Percentiles rank a stretch among this genome's conserved stretches.
Evolutionary conservation across 1,140 invertebrate species (phyloP).

Genomic region (Agraylea sexmaculata): DNA sequence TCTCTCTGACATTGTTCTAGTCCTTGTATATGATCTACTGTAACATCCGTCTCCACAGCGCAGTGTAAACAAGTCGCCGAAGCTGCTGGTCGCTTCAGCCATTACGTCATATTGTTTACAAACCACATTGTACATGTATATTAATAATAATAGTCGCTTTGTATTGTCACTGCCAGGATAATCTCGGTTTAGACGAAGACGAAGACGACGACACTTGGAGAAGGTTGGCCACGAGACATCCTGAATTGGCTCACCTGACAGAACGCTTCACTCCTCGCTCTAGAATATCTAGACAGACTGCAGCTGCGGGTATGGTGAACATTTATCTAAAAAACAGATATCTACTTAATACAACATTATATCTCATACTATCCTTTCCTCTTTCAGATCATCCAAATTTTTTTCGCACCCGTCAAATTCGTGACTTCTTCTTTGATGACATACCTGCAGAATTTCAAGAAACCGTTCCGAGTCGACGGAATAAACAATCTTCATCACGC

Average conservation of each 20-base stretch:
- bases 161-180: too few relatives aligned
- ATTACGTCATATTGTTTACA: too few relatives aligned
- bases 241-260: conserved; percentile 38
- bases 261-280: conserved; percentile 32
- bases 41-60: too few relatives aligned
- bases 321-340: conserved; percentile 20
- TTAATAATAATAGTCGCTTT: too few relatives aligned
- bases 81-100: too few relatives aligned
- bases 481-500: too few relatives aligned
- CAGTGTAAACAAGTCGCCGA: too few relatives aligned
- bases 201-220: conserved; percentile 39
- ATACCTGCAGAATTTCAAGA: conserved; percentile 46
- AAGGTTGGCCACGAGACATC: conserved; percentile 35
- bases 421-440: conserved; percentile 46
- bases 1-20: too few relatives aligned
- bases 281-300: conserved; percentile 12
- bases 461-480: conserved; percentile 44
- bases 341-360: conserved; percentile 23
- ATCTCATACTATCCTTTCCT: conserved; percentile 23
- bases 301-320: conserved; percentile 30
- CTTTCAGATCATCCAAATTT: conserved; percentile 36
- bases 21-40: too few relatives aligned
- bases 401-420: conserved; percentile 33
- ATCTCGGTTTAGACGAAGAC: too few relatives aligned
- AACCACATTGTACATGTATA: too few relatives aligned